Conservation (phyloP, 2,113 vertebrate species). For the Eira barbara region DNA sequence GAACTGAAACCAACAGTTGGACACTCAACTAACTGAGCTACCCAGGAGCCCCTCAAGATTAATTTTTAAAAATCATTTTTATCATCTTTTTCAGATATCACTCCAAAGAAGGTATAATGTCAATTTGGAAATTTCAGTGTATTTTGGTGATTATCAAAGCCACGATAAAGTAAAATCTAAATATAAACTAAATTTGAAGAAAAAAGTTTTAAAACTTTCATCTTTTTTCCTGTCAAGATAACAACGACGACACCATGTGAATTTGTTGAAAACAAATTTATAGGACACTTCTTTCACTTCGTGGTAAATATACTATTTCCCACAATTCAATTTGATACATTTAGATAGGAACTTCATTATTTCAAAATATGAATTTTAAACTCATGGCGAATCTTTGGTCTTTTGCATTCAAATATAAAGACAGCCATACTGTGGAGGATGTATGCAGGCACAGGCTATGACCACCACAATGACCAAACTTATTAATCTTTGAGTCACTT, state of each 20-base stretch:
- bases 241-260: neutral
- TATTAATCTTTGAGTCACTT: neutral
- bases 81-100: neutral
- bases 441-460: neutral
- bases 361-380: slow-evolving; percentile 1
- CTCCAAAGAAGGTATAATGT: neutral
- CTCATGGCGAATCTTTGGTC: neutral
- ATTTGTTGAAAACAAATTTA: neutral
- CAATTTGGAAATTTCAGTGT: neutral
- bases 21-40: neutral
- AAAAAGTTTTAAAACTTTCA: neutral
- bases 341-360: neutral
- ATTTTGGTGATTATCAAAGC: neutral
- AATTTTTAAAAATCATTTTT: neutral
- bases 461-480: neutral
- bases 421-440: neutral
- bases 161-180: neutral
- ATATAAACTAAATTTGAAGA: neutral
- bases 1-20: neutral
- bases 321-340: neutral
- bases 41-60: neutral
- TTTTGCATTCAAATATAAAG: slow-evolving; percentile 27
- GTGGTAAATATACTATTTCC: neutral
- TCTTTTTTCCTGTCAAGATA: neutral
- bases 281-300: neutral